A percentile compares a stretch with the other conserved stretches of the same genome.
phyloP scores from a whole-genome alignment of 2,888 invertebrate species.

The Eucriotettix oculatus region DNA sequence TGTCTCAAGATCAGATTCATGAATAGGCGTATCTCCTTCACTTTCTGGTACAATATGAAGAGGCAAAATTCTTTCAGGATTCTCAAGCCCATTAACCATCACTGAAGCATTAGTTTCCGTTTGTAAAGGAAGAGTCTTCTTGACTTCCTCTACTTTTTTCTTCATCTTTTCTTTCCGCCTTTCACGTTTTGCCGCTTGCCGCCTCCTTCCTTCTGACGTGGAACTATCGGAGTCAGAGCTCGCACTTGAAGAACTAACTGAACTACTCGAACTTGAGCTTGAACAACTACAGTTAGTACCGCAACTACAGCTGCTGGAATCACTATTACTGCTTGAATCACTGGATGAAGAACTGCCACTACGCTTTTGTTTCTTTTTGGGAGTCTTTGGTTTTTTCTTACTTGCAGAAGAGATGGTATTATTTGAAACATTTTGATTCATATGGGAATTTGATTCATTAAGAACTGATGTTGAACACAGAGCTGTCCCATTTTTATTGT shows the following conservation, averaged over 20 bases:
- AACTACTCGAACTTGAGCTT: constrained; percentile 50
- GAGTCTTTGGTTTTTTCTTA: constrained; percentile 33
- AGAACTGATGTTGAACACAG: not conserved
- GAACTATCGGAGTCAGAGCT: constrained; percentile 42
- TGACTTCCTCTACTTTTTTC: not conserved
- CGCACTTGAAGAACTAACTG: constrained; percentile 33
- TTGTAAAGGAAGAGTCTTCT: no score
- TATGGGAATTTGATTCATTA: not conserved
- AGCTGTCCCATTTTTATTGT: not conserved
- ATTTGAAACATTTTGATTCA: not conserved
- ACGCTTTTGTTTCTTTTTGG: constrained; percentile 25
- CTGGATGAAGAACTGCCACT: constrained; percentile 45
- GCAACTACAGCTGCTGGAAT: constrained; percentile 61
- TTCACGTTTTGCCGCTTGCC: constrained; percentile 25
- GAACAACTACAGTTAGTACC: constrained; percentile 73
- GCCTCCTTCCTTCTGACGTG: constrained; percentile 35
- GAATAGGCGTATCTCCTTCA: constrained; percentile 30
- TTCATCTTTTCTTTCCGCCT: constrained; percentile 22
- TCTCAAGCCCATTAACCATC: no score
- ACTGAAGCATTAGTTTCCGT: no score
- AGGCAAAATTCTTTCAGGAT: no score
- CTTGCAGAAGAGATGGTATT: constrained; percentile 14
- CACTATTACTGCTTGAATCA: constrained; percentile 58
- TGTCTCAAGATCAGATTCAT: constrained; percentile 72
- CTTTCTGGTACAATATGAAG: no score